Conservation (phyloP, 2,888 invertebrate species). For the Mythimna pallens region DNA sequence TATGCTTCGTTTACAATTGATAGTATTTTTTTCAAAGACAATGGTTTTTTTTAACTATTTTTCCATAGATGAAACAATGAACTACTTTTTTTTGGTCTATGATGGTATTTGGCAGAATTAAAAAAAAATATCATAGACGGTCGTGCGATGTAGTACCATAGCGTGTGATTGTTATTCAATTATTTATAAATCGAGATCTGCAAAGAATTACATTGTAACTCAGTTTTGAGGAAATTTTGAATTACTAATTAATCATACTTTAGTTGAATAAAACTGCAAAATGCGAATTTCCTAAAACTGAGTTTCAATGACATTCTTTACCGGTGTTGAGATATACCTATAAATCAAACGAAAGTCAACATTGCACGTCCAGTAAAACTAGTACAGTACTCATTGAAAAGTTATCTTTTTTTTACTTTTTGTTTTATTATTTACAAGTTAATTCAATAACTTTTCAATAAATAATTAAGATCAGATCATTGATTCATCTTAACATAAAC, state of each 20-base stretch:
- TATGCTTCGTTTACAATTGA: neutral
- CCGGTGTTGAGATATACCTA: neutral
- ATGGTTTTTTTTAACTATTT: neutral
- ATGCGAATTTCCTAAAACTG: too few relatives aligned
- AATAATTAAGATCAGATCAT: neutral
- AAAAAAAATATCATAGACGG: neutral
- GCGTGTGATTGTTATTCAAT: neutral
- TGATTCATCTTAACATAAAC: conserved; percentile 18
- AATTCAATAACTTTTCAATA: neutral
- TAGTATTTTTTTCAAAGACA: conserved; percentile 9
- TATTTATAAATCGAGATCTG: too few relatives aligned
- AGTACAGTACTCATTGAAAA: neutral
- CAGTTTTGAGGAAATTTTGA: too few relatives aligned
- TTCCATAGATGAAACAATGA: conserved; percentile 27
- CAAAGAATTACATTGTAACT: too few relatives aligned
- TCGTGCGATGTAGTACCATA: neutral
- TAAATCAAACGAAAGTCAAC: neutral
- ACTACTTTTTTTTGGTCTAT: neutral
- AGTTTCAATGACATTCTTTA: too few relatives aligned
- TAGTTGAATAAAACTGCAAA: too few relatives aligned
- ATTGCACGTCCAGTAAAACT: conserved; percentile 8
- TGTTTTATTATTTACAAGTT: neutral
- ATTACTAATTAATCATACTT: too few relatives aligned
- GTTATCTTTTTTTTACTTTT: neutral
- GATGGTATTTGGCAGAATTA: neutral